Conservation (phyloP, 2,113 vertebrate species). For the Ascaphus truei region DNA sequence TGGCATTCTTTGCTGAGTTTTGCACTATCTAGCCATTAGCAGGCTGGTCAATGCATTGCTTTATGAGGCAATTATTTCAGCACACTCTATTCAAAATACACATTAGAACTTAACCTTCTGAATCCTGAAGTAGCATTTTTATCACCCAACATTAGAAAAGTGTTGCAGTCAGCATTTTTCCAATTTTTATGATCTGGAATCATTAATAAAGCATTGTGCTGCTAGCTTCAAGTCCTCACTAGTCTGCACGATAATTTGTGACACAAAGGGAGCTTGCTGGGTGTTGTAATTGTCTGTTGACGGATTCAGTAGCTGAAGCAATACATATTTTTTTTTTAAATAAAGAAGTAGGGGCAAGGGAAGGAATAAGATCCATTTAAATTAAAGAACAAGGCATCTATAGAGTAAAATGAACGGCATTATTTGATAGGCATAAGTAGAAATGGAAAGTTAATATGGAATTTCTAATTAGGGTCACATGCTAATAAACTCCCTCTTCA, state of each 20-base stretch:
- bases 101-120: conserved; percentile 94
- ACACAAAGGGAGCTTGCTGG: conserved; percentile 62
- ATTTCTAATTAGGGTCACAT: conserved; percentile 82
- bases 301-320: conserved; percentile 59
- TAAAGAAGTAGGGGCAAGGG: conserved; percentile 56
- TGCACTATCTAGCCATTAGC: conserved; percentile 76
- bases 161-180: conserved; percentile 75
- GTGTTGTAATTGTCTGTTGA: conserved; percentile 74
- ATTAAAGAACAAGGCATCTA: neutral
- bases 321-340: conserved; percentile 35
- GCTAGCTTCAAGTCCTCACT: conserved; percentile 57
- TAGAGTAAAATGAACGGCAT: conserved; percentile 40
- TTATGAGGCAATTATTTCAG: conserved; percentile 91
- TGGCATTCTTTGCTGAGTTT: conserved; percentile 80
- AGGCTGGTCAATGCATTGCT: conserved; percentile 80
- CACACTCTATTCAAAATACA: conserved; percentile 87
- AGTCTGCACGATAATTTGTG: conserved; percentile 75
- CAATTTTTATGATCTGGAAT: conserved; percentile 77
- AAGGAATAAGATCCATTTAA: conserved; percentile 18
- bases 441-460: conserved; percentile 69
- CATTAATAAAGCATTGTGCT: conserved; percentile 87
- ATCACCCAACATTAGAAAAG: conserved; percentile 86
- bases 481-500: conserved; percentile 74
- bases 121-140: conserved; percentile 88
- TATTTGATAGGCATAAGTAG: conserved; percentile 56